phyloP scores from a whole-genome alignment of 2,888 invertebrate genomes.

The Heterodera filipjevi region DNA sequence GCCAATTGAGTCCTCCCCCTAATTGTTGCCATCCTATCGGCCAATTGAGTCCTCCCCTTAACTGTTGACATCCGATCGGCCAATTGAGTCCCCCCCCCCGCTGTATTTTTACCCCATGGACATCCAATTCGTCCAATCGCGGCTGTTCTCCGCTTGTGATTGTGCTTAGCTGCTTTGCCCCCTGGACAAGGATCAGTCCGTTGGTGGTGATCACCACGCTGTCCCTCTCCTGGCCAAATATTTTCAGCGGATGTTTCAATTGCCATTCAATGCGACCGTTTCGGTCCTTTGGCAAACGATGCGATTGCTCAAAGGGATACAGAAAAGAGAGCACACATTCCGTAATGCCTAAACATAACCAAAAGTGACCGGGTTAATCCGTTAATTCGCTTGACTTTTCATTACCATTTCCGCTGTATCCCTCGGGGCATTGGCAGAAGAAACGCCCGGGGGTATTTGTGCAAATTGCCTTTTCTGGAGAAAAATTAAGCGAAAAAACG shows the following conservation, averaged over 20 bases:
- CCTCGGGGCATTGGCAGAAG: constrained; percentile 62
- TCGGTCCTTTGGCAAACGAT: constrained; percentile 49
- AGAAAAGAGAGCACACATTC: constrained; percentile 56
- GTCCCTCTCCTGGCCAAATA: constrained; percentile 56
- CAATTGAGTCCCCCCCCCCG: not conserved
- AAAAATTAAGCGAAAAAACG: not conserved
- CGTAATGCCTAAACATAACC: constrained; percentile 26
- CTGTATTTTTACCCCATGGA: constrained; percentile 39
- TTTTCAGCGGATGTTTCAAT: constrained; percentile 52
- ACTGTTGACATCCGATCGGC: no score
- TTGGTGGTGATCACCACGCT: constrained; percentile 55
- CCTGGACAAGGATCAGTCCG: constrained; percentile 58
- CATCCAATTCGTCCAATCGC: constrained; percentile 52
- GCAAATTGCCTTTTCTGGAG: constrained; percentile 52
- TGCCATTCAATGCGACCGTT: constrained; percentile 54
- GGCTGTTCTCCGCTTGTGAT: constrained; percentile 29
- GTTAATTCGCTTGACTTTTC: not conserved
- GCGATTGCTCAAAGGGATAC: constrained; percentile 52
- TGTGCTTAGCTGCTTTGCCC: constrained; percentile 30
- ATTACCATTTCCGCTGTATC: constrained; percentile 60
- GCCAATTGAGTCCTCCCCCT: not conserved
- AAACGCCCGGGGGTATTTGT: constrained; percentile 64
- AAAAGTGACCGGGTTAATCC: not conserved
- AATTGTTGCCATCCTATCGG: no score
- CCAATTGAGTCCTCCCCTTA: no score